These are phyloP conservation scores for Epizoanthus stellaris DNA, from an alignment of 92 coral and sea anemone genomes.

Conservation along the genomic window DNA sequence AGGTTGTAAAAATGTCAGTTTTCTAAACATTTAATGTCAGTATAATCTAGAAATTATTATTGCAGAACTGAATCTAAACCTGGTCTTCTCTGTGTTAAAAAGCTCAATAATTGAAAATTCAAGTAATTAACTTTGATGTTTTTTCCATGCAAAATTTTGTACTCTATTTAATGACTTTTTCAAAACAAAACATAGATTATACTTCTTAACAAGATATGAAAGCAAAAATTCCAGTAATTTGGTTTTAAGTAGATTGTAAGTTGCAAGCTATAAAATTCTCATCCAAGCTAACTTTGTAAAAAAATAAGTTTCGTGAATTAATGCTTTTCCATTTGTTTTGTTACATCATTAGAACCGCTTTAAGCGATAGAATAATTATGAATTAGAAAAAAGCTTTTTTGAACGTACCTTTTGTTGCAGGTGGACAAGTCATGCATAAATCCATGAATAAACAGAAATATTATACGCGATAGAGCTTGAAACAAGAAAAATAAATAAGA, in stretches of 20 bases:
- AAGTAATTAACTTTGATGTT: not conserved
- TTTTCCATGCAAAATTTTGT: not conserved
- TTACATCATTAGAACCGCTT: slow-evolving; percentile 5
- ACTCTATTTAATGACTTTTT: not conserved
- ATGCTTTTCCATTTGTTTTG: not conserved
- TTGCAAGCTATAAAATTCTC: not conserved
- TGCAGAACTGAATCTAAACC: not conserved
- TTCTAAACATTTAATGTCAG: no score
- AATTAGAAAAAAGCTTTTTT: not conserved
- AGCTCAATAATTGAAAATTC: not conserved
- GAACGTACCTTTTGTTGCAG: not conserved
- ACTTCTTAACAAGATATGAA: not conserved
- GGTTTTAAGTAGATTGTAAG: not conserved
- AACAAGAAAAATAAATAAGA: not conserved
- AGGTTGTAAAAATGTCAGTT: no score
- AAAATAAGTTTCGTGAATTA: not conserved
- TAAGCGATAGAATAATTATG: not conserved
- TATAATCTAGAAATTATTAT: no score
- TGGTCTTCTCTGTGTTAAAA: not conserved
- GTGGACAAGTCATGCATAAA: not conserved
- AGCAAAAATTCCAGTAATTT: not conserved
- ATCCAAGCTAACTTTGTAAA: not conserved
- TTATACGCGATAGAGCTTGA: not conserved
- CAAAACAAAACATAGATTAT: not conserved
- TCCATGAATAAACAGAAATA: not conserved